Conservation (phyloP, 1,140 invertebrate species). For the Magallana ariakensis region DNA sequence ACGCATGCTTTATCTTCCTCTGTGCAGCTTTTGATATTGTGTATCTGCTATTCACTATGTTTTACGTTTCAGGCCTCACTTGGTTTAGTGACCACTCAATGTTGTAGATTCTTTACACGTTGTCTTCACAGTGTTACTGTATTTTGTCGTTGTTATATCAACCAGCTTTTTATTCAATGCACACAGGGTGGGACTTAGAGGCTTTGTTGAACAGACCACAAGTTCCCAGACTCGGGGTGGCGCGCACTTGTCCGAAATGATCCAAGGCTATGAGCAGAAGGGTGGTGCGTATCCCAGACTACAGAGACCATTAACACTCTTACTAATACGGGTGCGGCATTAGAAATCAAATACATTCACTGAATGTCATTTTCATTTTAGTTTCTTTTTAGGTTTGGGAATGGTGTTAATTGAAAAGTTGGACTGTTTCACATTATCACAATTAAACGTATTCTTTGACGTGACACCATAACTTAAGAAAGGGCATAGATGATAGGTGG, state of each 20-base stretch:
- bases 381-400: too few species aligned
- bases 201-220: conserved; percentile 74
- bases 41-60: neutral
- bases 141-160: conserved; percentile 51
- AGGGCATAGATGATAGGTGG: too few species aligned
- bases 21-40: conserved; percentile 12
- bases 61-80: neutral
- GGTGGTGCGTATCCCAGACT: conserved; percentile 72
- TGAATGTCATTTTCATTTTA: too few species aligned
- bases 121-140: conserved; percentile 46
- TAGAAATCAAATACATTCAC: neutral
- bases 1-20: neutral
- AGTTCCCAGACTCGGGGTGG: conserved; percentile 69
- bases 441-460: too few species aligned
- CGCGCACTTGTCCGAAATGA: conserved; percentile 71
- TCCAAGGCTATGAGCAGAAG: conserved; percentile 67
- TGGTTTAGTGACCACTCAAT: neutral
- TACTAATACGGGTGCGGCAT: neutral
- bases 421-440: too few species aligned
- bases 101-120: neutral
- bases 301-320: neutral
- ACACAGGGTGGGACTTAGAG: conserved; percentile 74
- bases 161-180: conserved; percentile 42
- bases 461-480: too few species aligned
- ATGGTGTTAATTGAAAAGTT: too few species aligned